These are phyloP conservation scores for Pseudachorutes palmiensis DNA, from an alignment of 1,140 invertebrate species.

Conservation along the genomic window DNA sequence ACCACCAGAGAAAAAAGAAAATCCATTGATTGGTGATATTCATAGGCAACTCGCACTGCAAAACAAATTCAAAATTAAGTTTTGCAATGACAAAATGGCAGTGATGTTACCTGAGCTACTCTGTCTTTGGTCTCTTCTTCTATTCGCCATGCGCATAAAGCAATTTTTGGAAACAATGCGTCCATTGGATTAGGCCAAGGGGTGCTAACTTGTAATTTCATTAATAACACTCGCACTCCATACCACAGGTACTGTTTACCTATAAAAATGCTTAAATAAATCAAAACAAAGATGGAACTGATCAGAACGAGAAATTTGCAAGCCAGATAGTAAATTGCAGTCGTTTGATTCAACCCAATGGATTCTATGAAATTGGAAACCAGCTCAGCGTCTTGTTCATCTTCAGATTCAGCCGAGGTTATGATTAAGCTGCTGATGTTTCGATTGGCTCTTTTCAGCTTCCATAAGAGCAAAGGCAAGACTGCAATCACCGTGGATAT, in stretches of 20 bases:
- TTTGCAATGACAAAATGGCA: no score
- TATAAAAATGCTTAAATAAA: neutral
- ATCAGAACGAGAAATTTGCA: neutral
- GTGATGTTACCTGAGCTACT: conserved; percentile 13
- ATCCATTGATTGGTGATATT: conserved; percentile 16
- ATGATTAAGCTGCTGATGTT: neutral
- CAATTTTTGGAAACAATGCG: conserved; percentile 17
- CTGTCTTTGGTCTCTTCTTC: conserved; percentile 10
- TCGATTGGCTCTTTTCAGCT: neutral
- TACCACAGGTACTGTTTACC: conserved; percentile 4
- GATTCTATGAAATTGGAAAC: neutral
- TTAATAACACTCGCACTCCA: neutral
- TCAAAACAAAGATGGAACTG: neutral
- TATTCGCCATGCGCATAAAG: neutral
- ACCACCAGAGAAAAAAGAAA: conserved; percentile 15
- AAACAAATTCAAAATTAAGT: no score
- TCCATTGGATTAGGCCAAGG: conserved; percentile 23
- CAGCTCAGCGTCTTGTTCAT: neutral
- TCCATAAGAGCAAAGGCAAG: conserved; percentile 20
- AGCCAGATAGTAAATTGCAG: neutral
- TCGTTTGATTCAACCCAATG: neutral
- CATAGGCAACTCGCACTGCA: conserved; percentile 16
- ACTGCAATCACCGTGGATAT: conserved; percentile 13
- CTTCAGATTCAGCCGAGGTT: neutral
- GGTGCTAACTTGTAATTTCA: neutral